Conservation (phyloP, 1,140 invertebrate species). For the Zaprionus africanus region DNA sequence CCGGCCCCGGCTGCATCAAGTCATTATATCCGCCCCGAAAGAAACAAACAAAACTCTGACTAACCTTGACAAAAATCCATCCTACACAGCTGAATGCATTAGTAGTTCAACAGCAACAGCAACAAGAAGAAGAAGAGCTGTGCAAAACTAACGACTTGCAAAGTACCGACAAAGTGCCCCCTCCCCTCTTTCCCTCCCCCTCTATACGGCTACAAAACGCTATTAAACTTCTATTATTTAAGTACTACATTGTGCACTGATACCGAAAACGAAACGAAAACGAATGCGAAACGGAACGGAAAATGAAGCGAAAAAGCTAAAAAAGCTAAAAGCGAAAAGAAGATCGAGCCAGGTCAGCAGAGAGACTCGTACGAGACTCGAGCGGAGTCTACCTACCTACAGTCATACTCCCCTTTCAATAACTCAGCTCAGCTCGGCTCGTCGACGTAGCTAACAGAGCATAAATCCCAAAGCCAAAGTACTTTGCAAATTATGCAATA, state of each 20-base stretch:
- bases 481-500: constrained; percentile 82
- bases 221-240: constrained; percentile 84
- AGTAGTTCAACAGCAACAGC: constrained; percentile 74
- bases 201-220: constrained; percentile 66
- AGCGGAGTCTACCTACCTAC: background rate
- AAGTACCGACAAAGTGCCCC: constrained; percentile 48
- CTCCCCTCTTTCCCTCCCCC: background rate
- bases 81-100: constrained; percentile 84
- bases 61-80: constrained; percentile 83
- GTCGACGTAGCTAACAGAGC: constrained; percentile 72
- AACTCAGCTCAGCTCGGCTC: background rate
- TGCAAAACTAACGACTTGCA: constrained; percentile 67
- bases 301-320: constrained; percentile 21
- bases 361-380: background rate
- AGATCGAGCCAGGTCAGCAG: constrained; percentile 42
- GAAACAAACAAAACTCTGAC: constrained; percentile 62
- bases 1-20: constrained; percentile 55
- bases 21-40: constrained; percentile 79
- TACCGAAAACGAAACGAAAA: constrained; percentile 61
- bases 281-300: constrained; percentile 36
- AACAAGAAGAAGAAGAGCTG: constrained; percentile 34
- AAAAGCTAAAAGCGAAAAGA: constrained; percentile 12
- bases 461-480: constrained; percentile 79
- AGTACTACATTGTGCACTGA: constrained; percentile 81
- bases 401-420: constrained; percentile 11